These are phyloP conservation scores for Scatophagus argus DNA, from an alignment of 2,113 vertebrate species.

Conservation along the genomic window DNA sequence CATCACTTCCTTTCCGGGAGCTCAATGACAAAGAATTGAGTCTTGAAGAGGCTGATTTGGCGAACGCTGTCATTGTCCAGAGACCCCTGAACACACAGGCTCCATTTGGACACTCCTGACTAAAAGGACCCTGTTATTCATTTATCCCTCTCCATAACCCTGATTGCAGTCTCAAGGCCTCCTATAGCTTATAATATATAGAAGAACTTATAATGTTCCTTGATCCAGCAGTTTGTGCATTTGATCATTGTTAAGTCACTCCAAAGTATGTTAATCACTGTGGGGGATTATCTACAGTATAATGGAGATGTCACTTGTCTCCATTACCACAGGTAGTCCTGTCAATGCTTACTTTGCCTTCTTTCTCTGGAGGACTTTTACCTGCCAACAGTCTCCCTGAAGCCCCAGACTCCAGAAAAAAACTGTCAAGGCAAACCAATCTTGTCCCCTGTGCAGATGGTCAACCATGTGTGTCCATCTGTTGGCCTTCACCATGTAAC, in stretches of 20 bases:
- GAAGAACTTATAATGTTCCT: neutral
- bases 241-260: conserved; percentile 6
- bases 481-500: conserved; percentile 7
- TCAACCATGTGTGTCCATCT: conserved; percentile 31
- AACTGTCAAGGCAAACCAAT: conserved; percentile 7
- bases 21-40: conserved; percentile 87
- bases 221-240: conserved; percentile 7
- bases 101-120: conserved; percentile 84
- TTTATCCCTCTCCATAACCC: neutral
- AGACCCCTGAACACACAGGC: conserved; percentile 85
- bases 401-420: conserved; percentile 7
- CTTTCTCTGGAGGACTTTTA: conserved; percentile 35
- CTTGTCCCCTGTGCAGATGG: conserved; percentile 29
- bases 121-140: conserved; percentile 13
- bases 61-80: conserved; percentile 93
- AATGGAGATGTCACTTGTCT: conserved; percentile 16
- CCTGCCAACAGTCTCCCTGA: conserved; percentile 13
- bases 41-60: conserved; percentile 88
- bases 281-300: conserved; percentile 23
- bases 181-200: neutral
- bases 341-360: conserved; percentile 23
- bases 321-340: conserved; percentile 13
- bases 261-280: neutral
- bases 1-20: conserved; percentile 88
- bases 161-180: neutral